These are phyloP conservation scores for Coelopa frigida DNA, from an alignment of 1,140 invertebrate species.

Conservation along the genomic window DNA sequence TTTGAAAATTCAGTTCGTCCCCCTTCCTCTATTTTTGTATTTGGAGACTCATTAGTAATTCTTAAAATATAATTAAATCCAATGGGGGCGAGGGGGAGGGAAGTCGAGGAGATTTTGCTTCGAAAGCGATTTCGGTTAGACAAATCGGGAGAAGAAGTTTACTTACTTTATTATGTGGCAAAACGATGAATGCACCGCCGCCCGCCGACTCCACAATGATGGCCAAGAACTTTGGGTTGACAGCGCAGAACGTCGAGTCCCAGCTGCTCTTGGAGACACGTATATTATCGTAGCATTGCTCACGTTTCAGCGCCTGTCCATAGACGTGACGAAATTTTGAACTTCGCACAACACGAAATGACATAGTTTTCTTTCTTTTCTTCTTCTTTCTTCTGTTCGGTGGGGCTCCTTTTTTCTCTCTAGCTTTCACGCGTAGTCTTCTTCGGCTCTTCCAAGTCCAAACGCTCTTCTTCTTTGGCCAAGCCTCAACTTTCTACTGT, in stretches of 20 bases:
- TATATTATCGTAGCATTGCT: constrained; percentile 99
- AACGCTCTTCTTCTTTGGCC: no score
- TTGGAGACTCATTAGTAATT: no score
- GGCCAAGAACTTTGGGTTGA: constrained; percentile 98
- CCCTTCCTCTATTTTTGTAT: no score
- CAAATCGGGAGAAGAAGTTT: constrained; percentile 8
- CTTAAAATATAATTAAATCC: no score
- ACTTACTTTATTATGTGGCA: constrained; percentile 90
- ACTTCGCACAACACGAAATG: constrained; percentile 90
- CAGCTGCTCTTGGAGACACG: constrained; percentile 96
- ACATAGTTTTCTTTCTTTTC: constrained; percentile 56
- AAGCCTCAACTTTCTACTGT: background rate
- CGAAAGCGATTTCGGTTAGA: constrained; percentile 5
- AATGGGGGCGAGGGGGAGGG: no score
- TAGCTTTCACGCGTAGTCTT: constrained; percentile 1
- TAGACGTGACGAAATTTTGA: constrained; percentile 99
- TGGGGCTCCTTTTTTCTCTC: background rate
- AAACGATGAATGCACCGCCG: constrained; percentile 95
- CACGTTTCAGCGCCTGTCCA: constrained; percentile 90
- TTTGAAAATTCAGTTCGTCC: no score
- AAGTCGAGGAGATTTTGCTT: background rate
- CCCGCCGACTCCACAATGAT: constrained; percentile 98
- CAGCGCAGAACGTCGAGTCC: constrained; percentile 98
- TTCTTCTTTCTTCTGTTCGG: constrained; percentile 1
- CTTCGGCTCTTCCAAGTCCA: no score